Evolutionary conservation across 2,797 vertebrate genomes (phyloP), one percentile per base, ranked within the genome.

Genomic region (Loriculus beryllinus): DNA sequence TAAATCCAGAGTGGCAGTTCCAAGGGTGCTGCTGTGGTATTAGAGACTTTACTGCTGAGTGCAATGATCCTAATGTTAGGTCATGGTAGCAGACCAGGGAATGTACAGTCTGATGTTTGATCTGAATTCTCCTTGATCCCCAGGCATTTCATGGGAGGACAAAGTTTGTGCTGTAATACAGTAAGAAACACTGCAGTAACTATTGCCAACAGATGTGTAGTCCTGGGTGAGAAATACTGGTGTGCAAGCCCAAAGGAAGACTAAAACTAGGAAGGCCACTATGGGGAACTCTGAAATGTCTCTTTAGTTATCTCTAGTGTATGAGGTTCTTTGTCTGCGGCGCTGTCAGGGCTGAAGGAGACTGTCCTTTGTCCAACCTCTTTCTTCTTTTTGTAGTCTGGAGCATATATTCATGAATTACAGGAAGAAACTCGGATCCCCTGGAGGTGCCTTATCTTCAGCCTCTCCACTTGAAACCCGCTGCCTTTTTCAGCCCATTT

Each of bases 371-470:
- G n/a, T 40, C 33, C 51, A 60, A 45, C 10, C 20, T 21, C 25
- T 48, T 29, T 62, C 21, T 86, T 88, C 37, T 70, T 47, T 67
- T 84, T 81, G 22, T 63, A 98, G 98, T 97, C 90, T 95, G 90
- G 94, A 95, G 7, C 2, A 0, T 59, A 7, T 42, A 51, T 42
- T 57, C 65, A 2, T 98, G 97, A 98, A 69, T 80, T 39, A 2
- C 28, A 21, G 43, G 80, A 63, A 39, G 94, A 72, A 77, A 31
- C 80, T 74, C 59, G 5, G 37, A 68, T 45, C 49, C 22, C 57
- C 93, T 4, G 69, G 83, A 87, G 72, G 81, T 85, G 64, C 92
- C 92, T 62, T 56, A 31, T 60, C 88, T 63, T 59, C 94, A 92
- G 91, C 91, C 92, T 93, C 88, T 92, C 75, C 57, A 75, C 95